Evolutionary conservation across 2,113 vertebrate species (phyloP).

Genomic region (Fulmarus glacialis): DNA sequence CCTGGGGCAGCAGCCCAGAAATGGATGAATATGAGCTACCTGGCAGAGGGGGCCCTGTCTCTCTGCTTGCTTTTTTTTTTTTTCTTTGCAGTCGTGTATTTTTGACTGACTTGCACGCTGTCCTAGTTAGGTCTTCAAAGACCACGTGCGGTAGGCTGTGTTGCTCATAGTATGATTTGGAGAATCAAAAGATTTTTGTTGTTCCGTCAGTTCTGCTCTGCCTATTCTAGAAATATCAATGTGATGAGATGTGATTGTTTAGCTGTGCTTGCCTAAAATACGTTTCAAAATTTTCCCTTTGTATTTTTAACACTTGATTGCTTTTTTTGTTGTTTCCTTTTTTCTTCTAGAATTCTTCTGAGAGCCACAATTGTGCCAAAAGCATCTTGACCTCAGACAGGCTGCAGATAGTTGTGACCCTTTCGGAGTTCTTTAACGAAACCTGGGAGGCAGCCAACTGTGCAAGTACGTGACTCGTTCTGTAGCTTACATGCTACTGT

Average conservation of each 20-base stretch:
- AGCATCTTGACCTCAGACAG: conserved; percentile 89
- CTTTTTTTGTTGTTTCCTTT: background rate
- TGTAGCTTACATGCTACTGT: background rate
- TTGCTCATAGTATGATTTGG: background rate
- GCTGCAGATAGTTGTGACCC: conserved; percentile 85
- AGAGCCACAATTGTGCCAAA: conserved; percentile 83
- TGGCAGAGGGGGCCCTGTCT: background rate
- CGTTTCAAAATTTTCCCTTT: background rate
- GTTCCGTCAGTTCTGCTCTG: background rate
- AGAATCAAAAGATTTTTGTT: background rate
- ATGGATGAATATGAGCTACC: background rate
- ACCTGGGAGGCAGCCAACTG: conserved; percentile 85
- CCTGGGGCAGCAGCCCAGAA: accelerated
- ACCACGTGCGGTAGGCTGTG: background rate
- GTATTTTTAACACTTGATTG: background rate
- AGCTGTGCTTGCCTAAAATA: background rate
- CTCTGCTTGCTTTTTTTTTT: background rate
- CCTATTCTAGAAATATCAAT: background rate
- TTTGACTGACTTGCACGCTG: background rate
- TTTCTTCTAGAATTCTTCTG: conserved; percentile 78
- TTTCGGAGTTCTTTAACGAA: conserved; percentile 75
- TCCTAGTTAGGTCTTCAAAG: background rate
- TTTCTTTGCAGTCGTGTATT: accelerated
- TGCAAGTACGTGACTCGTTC: conserved; percentile 76
- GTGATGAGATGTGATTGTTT: background rate